Base-by-base conservation (phyloP, 30 jellyfish, hydroid and myxozoan genomes). In the Haliclystus octoradiatus region DNA sequence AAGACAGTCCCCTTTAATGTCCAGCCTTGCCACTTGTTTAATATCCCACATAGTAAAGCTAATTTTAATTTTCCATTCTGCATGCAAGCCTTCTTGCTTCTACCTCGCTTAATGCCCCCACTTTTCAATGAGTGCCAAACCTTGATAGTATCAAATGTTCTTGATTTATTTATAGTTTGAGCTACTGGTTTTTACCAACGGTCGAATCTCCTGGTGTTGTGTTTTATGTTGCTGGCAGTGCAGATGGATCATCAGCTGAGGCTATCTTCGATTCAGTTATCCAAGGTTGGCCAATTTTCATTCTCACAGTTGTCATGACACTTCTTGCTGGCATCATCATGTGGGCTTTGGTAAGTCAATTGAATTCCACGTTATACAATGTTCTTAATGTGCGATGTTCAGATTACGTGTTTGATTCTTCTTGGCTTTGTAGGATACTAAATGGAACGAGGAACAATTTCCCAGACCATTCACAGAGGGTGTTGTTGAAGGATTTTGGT, bases 141-240 rank as follows among this genome's bases (percentile, higher is more conserved):
- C n/a, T n/a, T n/a, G n/a, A n/a, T n/a, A n/a, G n/a, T n/a, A n/a
- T n/a, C n/a, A n/a, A n/a, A n/a, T n/a, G n/a, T n/a, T n/a, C n/a
- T n/a, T n/a, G n/a, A n/a, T n/a, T n/a, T n/a, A n/a, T 22, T 66
- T 68, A 24, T 68, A 76, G 90, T 34, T 34, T 51, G 1, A 63
- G 19, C 29, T 26, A 1, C 26, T 72, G 78, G 72, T 86, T 79
- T 49, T 40, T 86, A 4, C 92, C 96, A 0, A 65, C 79, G 49
- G 92, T 86, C 28, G 94, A 78, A 27, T 78, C 94, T 9, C 96
- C 96, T 53, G 96, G 96, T 32, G 69, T 57, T 50, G 96, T 94
- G 0, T 69, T 86, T 47, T 34, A 74, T 28, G 72, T 86, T 28
- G 69, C 73, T 52, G 64, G 71, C 27, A 63, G 50, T 50, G 92